Base-by-base conservation (phyloP, 2,888 invertebrate genomes). In the Agrochola litura region DNA sequence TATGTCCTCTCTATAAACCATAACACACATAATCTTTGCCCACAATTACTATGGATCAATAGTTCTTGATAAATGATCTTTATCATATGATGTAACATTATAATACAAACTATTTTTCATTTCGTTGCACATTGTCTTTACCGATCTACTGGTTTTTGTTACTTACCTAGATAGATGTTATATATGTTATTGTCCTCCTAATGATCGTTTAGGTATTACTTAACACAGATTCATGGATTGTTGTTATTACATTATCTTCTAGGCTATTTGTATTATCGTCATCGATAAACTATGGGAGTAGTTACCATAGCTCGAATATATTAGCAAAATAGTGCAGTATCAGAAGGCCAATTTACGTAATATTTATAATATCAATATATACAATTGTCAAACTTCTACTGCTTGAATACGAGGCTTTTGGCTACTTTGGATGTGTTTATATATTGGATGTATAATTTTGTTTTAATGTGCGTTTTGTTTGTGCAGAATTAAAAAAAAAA, bases 1-100 rank as follows among this genome's bases (percentile, higher is more conserved):
- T n/a, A 8, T 73, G 22, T 63, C 56, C 22, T 0, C 6, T 76
- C 76, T 83, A n/a, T 9, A 30, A 30, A 1, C 22, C 5, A 43
- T 0, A 19, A 79, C 41, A 56, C 1, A 43, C 64, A 71, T 72
- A n/a, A 65, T 81, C 87, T 80, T 25, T 73, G 76, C 0, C 64
- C 65, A 74, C 67, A 70, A 68, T 43, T 63, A 83, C 65, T 79
- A 85, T 80, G 88, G 86, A 84, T 90, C 86, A 89, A 84, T 88
- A 85, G 80, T 71, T 81, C 78, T 82, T 89, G 88, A 88, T 87
- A 88, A 89, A 89, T 88, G 87, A 87, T 82, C 78, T 83, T 43
- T 84, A 77, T 63, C 56, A 83, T 65, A 79, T 87, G 83, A 77
- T 73, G 82, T 78, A 89, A 88, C 81, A 54, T 84, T 76, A 72